Percentiles rank a stretch among this genome's conserved stretches.
Evolutionary conservation across 2,888 invertebrate genomes (phyloP).

Genomic region (Panopea generosa): DNA sequence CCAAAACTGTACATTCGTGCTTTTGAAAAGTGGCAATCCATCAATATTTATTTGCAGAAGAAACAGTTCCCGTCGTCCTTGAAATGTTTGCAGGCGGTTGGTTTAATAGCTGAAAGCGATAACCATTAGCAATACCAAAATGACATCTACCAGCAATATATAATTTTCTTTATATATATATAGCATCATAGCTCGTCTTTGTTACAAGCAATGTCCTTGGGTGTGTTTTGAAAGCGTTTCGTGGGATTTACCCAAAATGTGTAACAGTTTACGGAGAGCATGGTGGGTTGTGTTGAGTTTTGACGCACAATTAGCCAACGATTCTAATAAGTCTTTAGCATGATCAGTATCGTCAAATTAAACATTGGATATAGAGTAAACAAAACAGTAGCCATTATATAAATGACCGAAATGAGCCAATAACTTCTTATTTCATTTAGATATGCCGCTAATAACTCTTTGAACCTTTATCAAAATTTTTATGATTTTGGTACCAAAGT

Average conservation of each 20-base stretch:
- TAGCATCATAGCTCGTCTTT: slow-evolving; percentile 19
- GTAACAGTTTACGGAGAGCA: slow-evolving; percentile 22
- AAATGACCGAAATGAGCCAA: no score
- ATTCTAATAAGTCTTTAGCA: no score
- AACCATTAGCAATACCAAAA: slow-evolving; percentile 33
- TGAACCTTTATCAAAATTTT: no score
- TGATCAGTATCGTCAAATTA: no score
- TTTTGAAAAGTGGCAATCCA: slow-evolving; percentile 41
- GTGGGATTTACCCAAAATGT: slow-evolving; percentile 18
- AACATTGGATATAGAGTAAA: no score
- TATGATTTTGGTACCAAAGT: no score
- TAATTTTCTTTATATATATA: no score
- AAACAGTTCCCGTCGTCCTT: slow-evolving; percentile 4
- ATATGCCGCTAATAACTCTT: no score
- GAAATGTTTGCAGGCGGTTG: neutral
- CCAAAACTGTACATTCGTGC: slow-evolving; percentile 34
- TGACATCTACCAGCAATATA: slow-evolving; percentile 29
- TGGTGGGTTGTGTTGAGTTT: slow-evolving; percentile 20
- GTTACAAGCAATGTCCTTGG: slow-evolving; percentile 40
- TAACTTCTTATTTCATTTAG: no score
- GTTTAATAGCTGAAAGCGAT: neutral
- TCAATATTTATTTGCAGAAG: slow-evolving; percentile 47
- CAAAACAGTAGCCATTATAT: no score
- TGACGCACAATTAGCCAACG: slow-evolving; percentile 24
- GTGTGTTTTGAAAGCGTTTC: slow-evolving; percentile 31